Evolutionary conservation across 2,113 vertebrate genomes (phyloP), one percentile per base, ranked within the genome.

Genomic region (Synodontis membranacea): DNA sequence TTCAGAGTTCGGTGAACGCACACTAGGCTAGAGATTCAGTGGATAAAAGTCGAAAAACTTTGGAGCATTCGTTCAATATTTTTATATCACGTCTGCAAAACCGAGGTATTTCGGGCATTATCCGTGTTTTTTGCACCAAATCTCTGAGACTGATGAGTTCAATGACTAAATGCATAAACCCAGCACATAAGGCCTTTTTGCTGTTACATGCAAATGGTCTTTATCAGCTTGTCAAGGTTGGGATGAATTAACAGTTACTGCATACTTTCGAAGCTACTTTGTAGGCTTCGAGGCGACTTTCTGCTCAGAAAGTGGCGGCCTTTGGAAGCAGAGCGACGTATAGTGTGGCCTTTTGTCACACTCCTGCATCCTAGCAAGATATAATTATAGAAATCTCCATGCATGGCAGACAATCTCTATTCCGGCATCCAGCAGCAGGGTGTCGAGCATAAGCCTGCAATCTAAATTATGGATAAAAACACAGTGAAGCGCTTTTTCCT

Each of bases 401-500:
- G 86, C 88, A 83, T 86, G 75, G 84, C 84, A 64, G 84, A 84
- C 82, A 62, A 84, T 83, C 84, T 88, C 82, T 82, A 88, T 88
- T 84, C 84, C 75, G n/a, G 83, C 87, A 88, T 87, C 84, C 72
- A 75, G 83, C 62, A 82, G 19, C 84, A 76, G 52, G 84, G 83
- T 83, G 81, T 79, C 64, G 64, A 42, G 42, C 56, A 68, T 86
- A 90, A 89, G 88, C 86, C 82, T 81, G 86, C 90, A 90, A 90
- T 90, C 86, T 89, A 90, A 90, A 90, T 90, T 88, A 89, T 83
- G 89, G 88, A 90, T 89, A 90, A 90, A 90, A 86, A 89, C 88
- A 89, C 91, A 91, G 88, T 93, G 92, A 91, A 89, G 74, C 89
- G 91, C 93, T 89, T 91, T 91, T 91, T 93, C 93, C 91, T 94